A percentile compares a stretch with the other conserved stretches of the same genome.
These are phyloP conservation scores for Tetrax tetrax DNA, from an alignment of 2,113 vertebrate species.

Conservation along the genomic window DNA sequence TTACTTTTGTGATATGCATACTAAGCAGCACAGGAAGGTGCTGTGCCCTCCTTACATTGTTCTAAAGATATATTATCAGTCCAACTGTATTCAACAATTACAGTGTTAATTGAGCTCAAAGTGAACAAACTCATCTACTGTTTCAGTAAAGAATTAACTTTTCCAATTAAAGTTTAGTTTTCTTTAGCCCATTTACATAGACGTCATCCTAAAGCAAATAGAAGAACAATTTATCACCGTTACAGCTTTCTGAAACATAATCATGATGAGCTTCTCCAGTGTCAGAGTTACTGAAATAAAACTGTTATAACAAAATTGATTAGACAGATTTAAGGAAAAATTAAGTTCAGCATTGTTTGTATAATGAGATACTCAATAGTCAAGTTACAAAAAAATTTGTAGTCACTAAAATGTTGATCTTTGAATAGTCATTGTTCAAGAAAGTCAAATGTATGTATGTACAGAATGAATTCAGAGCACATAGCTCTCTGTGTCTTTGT, in stretches of 20 bases:
- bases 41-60: not conserved
- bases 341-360: not conserved
- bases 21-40: not conserved
- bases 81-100: not conserved
- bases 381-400: not conserved
- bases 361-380: not conserved
- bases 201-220: slow-evolving; percentile 37
- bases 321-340: not conserved
- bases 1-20: not conserved
- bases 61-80: not conserved
- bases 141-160: slow-evolving; percentile 56
- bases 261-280: not conserved
- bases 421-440: not conserved
- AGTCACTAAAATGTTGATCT: not conserved
- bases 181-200: slow-evolving; percentile 45
- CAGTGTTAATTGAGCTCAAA: slow-evolving; percentile 14
- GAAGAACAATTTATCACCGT: slow-evolving; percentile 20
- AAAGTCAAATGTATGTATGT: not conserved
- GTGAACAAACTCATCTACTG: slow-evolving; percentile 5
- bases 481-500: not conserved
- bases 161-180: slow-evolving; percentile 61
- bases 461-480: not conserved
- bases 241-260: slow-evolving; percentile 22
- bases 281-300: slow-evolving; percentile 32
- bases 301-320: not conserved